phyloP scores from a whole-genome alignment of 2,888 invertebrate genomes.

The Meghimatium bilineatum region DNA sequence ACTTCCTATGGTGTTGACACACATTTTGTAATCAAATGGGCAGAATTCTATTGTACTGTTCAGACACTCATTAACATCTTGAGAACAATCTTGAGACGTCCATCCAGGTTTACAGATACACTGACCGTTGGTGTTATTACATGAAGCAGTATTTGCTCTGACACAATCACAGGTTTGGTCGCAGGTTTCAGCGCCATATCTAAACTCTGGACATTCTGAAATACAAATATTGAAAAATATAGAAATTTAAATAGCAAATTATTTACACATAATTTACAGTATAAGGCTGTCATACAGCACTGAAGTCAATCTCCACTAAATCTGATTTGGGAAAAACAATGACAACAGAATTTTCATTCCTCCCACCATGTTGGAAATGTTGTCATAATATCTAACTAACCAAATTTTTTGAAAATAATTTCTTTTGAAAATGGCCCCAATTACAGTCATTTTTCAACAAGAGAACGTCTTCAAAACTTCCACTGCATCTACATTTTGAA shows the following conservation, averaged over 20 bases:
- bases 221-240: background rate
- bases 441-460: no score
- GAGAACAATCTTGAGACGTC: background rate
- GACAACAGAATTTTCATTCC: no score
- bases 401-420: no score
- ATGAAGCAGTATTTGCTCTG: background rate
- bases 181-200: background rate
- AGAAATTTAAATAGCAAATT: background rate
- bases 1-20: constrained; percentile 22
- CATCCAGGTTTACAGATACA: constrained; percentile 5
- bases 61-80: constrained; percentile 23
- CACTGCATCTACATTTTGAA: no score
- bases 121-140: background rate
- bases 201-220: constrained; percentile 26
- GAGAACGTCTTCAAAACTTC: no score
- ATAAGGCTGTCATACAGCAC: no score
- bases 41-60: background rate
- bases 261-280: no score
- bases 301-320: no score
- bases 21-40: background rate
- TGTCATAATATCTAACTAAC: no score
- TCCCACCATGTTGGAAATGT: no score
- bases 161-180: background rate
- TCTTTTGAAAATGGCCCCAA: no score
- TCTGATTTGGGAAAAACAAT: background rate